Evolutionary conservation across 2,797 vertebrate species (phyloP).

Genomic region (Dromococcyx pavoninus): DNA sequence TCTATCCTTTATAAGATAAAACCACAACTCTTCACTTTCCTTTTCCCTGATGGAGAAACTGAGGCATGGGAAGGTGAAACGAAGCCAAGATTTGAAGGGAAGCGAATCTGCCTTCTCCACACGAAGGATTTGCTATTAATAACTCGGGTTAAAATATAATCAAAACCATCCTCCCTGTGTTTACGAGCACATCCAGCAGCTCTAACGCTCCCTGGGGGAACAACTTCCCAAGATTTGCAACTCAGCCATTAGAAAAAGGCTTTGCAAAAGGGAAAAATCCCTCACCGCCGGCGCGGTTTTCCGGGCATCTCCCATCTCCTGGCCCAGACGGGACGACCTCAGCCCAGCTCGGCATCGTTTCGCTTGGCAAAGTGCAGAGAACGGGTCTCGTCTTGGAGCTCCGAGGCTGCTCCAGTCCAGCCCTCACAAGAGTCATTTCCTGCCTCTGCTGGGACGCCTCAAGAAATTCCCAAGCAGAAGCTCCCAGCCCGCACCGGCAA

Average conservation of each 20-base stretch:
- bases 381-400: not conserved
- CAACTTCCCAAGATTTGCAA: not conserved
- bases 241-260: not conserved
- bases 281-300: fast-evolving
- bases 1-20: not conserved
- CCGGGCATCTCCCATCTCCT: fast-evolving
- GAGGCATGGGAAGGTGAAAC: not conserved
- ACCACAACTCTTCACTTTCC: fast-evolving
- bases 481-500: not conserved
- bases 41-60: not conserved
- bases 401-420: fast-evolving
- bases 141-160: not conserved
- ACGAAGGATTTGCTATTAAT: not conserved
- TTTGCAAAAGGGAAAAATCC: not conserved
- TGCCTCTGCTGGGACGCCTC: not conserved
- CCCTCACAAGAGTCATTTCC: conserved; percentile 22
- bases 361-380: not conserved
- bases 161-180: not conserved
- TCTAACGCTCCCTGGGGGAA: not conserved
- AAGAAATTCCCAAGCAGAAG: not conserved
- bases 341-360: fast-evolving
- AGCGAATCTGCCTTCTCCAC: not conserved
- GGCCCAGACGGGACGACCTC: fast-evolving
- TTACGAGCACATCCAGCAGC: not conserved
- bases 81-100: not conserved